Base-by-base conservation (phyloP, 2,888 invertebrate species). In the Acronicta aceris region DNA sequence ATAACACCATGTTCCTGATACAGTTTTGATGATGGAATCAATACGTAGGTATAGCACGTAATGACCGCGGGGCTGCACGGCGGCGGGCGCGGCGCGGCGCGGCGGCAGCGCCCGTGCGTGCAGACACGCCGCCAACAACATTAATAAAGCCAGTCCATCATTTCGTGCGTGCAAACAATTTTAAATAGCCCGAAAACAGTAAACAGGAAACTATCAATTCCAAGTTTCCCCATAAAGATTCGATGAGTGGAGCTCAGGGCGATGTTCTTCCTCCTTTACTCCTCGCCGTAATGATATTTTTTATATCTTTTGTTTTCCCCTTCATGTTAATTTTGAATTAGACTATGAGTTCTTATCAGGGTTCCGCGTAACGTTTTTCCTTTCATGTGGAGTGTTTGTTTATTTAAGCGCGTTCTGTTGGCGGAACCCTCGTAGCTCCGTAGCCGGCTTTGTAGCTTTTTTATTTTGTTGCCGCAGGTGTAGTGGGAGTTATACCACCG, bases 401-500 rank as follows among this genome's bases (percentile, higher is more conserved):
- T 86, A 79, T 86, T 85, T 81, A 74, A 83, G 81, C 85, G 86
- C 87, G 88, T 87, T 85, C 82, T 86, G 84, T 83, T 81, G 79
- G 74, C 74, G 82, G 87, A 84, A 85, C 85, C 85, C 82, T 86
- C 79, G 81, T 81, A 81, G 88, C 85, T 83, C 82, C 85, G 89
- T 88, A 86, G 88, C 88, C 84, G 87, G 90, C 90, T 92, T 93
- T 93, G 90, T 93, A 93, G 93, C 89, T 86, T 90, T 92, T 92
- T 92, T 92, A 89, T 93, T 94, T 94, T 95, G 89, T 94, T 93
- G 91, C 91, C 89, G 89, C 95, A 95, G 95, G 95, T 95, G 91
- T 96, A 91, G 95, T 96, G 95, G 95, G 96, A 93, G 95, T 96
- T 83, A 90, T 96, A 90, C 90, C 92, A 83, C 94, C 95, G 92